phyloP scores from a whole-genome alignment of 2,113 vertebrate species.

The Symphodus melops region DNA sequence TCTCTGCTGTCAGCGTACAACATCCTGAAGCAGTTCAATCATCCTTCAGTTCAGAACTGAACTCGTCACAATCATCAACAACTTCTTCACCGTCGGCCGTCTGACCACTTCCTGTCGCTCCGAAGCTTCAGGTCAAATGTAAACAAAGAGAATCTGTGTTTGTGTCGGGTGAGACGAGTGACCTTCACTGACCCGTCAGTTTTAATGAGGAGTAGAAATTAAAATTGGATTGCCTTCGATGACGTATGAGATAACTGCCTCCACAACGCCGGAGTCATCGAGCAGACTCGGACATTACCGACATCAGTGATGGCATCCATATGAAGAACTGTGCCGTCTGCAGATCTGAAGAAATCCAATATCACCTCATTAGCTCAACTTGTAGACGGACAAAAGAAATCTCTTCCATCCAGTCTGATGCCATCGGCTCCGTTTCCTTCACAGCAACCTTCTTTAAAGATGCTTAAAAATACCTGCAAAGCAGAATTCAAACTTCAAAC shows the following conservation, averaged over 20 bases:
- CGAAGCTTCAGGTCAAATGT: conserved; percentile 35
- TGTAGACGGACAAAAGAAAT: conserved; percentile 21
- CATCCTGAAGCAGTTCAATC: no score
- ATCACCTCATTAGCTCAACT: conserved; percentile 27
- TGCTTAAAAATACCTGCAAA: background rate
- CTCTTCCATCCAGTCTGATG: conserved; percentile 5
- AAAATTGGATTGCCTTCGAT: conserved; percentile 35
- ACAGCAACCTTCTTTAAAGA: background rate
- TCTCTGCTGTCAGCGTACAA: no score
- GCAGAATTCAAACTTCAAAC: background rate
- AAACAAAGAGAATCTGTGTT: conserved; percentile 32
- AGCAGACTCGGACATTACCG: conserved; percentile 50
- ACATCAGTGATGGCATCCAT: conserved; percentile 38
- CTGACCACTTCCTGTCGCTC: conserved; percentile 9
- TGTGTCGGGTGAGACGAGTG: conserved; percentile 13
- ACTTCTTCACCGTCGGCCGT: conserved; percentile 17
- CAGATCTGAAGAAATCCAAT: conserved; percentile 36
- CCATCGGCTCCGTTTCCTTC: background rate
- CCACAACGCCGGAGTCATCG: conserved; percentile 37
- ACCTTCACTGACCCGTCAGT: conserved; percentile 41
- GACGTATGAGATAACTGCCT: conserved; percentile 40
- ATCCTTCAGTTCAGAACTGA: no score
- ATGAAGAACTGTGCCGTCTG: conserved; percentile 27
- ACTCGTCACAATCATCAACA: no score
- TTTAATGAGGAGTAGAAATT: conserved; percentile 39